Evolutionary conservation across 2,888 invertebrate species (phyloP), one percentile per base, ranked within the genome.

Genomic region (Erebia aethiops): DNA sequence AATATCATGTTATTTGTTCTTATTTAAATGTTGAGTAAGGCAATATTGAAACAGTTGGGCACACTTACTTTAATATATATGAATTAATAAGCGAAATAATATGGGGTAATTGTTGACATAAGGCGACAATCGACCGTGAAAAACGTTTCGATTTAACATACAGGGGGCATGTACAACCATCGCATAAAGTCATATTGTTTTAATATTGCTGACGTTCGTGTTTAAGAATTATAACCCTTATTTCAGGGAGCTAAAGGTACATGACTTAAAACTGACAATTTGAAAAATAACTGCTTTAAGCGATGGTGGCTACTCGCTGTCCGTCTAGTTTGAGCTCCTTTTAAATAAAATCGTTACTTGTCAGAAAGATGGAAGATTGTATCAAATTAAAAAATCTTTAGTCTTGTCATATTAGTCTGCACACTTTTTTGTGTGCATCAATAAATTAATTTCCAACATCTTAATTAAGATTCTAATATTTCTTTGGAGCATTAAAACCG

Each of bases 381-480:
- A 18, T 54, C 54, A 54, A 54, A 10, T 18, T 8, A 51, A 54
- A 54, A 54, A 18, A 10, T 18, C 51, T 11, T 18, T 54, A 16
- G 16, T 10, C 54, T 16, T 54, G 54, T 16, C 16, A 16, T 16
- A 52, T 52, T 52, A 52, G 52, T 52, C 9, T 16, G 52, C 16
- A 18, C 54, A 26, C 21, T 13, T 57, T 41, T 41, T 43, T 11
- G 11, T 54, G 58, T 41, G 61, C 52, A 61, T 72, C 63, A 68
- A 54, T 62, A 62, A 68, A 66, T 70, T 74, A 72, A 68, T 70
- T 72, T 72, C 69, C 60, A 74, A 78, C 77, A 78, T 77, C 77
- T 78, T 74, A 77, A 75, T 72, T 75, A 72, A 69, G 66, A 72
- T 71, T 69, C 64, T 71, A 72, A 75, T 72, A 70, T 72, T 73